Evolutionary conservation across 2,888 invertebrate genomes (phyloP).

Genomic region (Epinotia bilunana): DNA sequence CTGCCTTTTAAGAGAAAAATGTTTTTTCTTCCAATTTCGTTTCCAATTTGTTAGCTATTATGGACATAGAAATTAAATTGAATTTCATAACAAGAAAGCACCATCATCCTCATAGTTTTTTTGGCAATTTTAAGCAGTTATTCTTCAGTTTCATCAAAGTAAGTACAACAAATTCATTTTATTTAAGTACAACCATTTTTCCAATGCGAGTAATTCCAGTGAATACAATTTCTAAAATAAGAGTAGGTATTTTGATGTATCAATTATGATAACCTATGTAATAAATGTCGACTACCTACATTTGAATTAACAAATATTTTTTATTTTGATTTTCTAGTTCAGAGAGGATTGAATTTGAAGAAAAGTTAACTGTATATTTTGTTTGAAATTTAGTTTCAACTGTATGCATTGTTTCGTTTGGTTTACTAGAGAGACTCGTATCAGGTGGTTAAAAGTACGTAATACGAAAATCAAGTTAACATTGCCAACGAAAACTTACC

Average conservation of each 20-base stretch:
- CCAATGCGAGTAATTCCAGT: too few relatives aligned
- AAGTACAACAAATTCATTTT: neutral
- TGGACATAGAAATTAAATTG: constrained; percentile 21
- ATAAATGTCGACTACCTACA: too few relatives aligned
- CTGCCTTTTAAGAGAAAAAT: constrained; percentile 14
- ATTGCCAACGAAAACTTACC: neutral
- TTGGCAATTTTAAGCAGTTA: constrained; percentile 1
- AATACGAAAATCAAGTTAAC: neutral
- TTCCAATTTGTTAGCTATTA: constrained; percentile 18
- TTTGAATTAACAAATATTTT: too few relatives aligned
- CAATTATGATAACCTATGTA: too few relatives aligned
- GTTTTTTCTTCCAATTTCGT: constrained; percentile 23
- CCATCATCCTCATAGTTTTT: neutral
- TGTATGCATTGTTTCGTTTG: neutral
- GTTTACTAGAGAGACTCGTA: neutral
- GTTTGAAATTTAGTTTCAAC: neutral
- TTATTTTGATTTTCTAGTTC: too few relatives aligned
- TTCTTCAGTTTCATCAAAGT: neutral
- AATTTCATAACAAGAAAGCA: constrained; percentile 11
- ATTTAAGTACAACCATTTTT: too few relatives aligned
- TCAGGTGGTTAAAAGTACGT: neutral
- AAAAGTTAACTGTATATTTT: too few relatives aligned
- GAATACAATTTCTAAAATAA: too few relatives aligned
- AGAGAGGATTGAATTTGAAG: too few relatives aligned
- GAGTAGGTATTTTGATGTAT: too few relatives aligned